Percentiles rank a stretch among this genome's conserved stretches.
phyloP scores from a whole-genome alignment of 2,113 vertebrate species.

The Hemiprocne comata region DNA sequence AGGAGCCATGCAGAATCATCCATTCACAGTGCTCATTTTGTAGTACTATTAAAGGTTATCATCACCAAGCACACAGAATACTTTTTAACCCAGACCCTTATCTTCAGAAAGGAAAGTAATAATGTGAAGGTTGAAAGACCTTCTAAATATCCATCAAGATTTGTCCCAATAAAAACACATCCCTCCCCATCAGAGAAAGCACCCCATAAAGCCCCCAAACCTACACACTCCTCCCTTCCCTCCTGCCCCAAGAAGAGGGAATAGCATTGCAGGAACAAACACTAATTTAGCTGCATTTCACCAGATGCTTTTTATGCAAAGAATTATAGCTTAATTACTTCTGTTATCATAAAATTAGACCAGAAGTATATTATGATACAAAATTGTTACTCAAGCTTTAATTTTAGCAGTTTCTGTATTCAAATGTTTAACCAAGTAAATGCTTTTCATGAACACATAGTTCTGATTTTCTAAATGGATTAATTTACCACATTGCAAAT shows the following conservation, averaged over 20 bases:
- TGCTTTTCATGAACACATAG: not conserved
- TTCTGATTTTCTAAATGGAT: not conserved
- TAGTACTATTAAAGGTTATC: not conserved
- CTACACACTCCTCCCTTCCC: not conserved
- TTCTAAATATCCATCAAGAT: not conserved
- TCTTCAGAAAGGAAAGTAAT: not conserved
- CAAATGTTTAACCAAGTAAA: not conserved
- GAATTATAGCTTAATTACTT: not conserved
- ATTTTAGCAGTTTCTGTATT: not conserved
- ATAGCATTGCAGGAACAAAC: not conserved
- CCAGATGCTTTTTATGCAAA: not conserved
- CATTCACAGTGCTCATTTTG: not conserved
- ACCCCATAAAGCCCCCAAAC: not conserved
- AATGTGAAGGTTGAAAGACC: not conserved
- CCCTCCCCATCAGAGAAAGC: not conserved
- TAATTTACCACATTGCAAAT: not conserved
- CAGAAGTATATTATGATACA: not conserved
- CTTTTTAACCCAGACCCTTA: not conserved
- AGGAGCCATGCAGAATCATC: not conserved
- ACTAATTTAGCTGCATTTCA: not conserved
- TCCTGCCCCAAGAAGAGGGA: not conserved
- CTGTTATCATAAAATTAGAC: not conserved
- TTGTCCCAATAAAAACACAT: not conserved
- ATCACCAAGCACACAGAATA: not conserved
- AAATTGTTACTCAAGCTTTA: not conserved